Base-by-base conservation (phyloP, 1,140 invertebrate species). In the Goniozus legneri region DNA sequence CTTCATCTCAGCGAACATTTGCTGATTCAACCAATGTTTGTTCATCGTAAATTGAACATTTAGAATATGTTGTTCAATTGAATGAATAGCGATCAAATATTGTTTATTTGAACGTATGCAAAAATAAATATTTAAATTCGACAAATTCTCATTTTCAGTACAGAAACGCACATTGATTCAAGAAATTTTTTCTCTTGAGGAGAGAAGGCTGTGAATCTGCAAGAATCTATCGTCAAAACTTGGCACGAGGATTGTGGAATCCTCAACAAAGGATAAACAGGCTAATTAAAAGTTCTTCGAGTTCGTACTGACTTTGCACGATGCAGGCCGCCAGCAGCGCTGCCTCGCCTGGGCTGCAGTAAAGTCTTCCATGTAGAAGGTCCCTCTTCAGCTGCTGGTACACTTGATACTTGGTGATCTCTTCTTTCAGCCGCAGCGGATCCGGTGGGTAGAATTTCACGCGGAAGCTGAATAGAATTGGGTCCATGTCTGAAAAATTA, bases 361-460 rank as follows among this genome's bases (percentile, higher is more conserved):
- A 92, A 18, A 98, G 80, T 47, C 95, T 82, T 3, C 95, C 95
- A 79, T 97, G 95, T 15, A 92, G 77, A 39, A 98, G 81, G 78
- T 98, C 96, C 69, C 95, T 80, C 75, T 95, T 91, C 42, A 98
- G 75, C 70, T 98, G 95, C 41, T 97, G 82, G 73, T 95, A 97
- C 60, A 97, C 83, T 74, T 93, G 91, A 76, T 96, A 95, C 53
- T 88, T 81, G 12, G 89, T 91, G 35, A 91, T 85, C 77, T 92
- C 90, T 74, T 94, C 91, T 64, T 90, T 90, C 52, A 94, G 73
- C 50, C 82, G 73, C 62, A 86, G 80, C 31, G 93, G 91, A 79
- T 96, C 91, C 20, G 89, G 88, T 7, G 93, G 93, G 71, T 96
- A 97, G 69, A 94, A 97, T 75, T 96, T 95, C 30, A 96, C 88